phyloP scores from a whole-genome alignment of 1,140 invertebrate species.

The Lepidotrigona ventralis region DNA sequence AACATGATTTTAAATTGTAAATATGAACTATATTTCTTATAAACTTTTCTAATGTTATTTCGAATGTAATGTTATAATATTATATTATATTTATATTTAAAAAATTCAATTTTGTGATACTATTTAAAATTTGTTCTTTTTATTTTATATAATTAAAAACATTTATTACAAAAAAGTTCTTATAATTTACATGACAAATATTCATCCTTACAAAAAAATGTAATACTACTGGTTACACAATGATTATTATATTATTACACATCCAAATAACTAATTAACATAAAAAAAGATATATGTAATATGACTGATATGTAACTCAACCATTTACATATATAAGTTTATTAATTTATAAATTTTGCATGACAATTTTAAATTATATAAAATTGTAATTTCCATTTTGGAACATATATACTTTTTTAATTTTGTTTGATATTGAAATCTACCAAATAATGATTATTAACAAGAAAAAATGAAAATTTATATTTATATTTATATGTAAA shows the following conservation, averaged over 20 bases:
- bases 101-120: not conserved
- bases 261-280: not conserved
- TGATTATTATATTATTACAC: constrained; percentile 3
- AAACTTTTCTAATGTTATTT: not conserved
- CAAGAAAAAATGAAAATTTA: not conserved
- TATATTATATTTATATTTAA: not conserved
- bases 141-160: not conserved
- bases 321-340: no score
- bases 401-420: not conserved
- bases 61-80: not conserved
- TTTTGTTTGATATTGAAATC: not conserved
- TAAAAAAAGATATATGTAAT: not conserved
- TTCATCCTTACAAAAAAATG: constrained; percentile 19
- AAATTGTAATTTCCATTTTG: not conserved
- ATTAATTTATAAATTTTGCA: not conserved
- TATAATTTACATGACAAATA: constrained; percentile 8
- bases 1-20: constrained; percentile 1
- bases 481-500: not conserved
- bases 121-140: not conserved
- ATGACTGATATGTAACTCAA: no score
- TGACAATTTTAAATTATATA: not conserved
- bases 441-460: not conserved
- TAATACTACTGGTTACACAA: constrained; percentile 15
- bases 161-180: constrained; percentile 36
- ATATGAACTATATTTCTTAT: not conserved